Evolutionary conservation across 2,888 invertebrate species (phyloP).

Genomic region (Neria commutata): DNA sequence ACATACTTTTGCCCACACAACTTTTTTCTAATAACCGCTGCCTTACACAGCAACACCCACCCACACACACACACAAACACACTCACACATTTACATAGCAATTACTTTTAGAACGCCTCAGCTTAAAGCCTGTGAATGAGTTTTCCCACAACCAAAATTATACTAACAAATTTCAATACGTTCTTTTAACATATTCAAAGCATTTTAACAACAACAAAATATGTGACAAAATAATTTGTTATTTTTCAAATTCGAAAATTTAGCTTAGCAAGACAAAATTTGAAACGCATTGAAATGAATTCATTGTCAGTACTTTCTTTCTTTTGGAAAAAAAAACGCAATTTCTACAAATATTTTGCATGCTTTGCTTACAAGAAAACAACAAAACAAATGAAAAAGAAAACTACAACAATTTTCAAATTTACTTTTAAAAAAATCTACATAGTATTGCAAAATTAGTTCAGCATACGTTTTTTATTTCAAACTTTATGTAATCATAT

Average conservation of each 20-base stretch:
- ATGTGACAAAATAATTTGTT: too few relatives aligned
- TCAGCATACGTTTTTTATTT: conserved; percentile 1
- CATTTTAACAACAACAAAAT: conserved; percentile 8
- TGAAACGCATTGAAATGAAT: not conserved
- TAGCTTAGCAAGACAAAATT: not conserved
- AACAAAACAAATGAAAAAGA: conserved; percentile 18
- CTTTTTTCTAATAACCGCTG: too few relatives aligned
- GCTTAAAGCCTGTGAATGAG: conserved; percentile 24
- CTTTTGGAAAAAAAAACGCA: conserved; percentile 8
- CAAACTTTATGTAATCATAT: too few relatives aligned
- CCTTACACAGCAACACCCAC: too few relatives aligned
- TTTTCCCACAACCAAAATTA: conserved; percentile 6
- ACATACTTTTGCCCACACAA: too few relatives aligned
- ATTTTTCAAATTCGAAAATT: too few relatives aligned
- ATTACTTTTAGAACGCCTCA: conserved; percentile 6
- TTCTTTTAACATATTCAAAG: conserved; percentile 11
- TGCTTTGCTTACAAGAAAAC: conserved; percentile 33
- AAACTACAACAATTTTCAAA: not conserved
- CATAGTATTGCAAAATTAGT: not conserved
- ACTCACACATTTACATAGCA: not conserved
- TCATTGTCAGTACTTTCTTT: conserved; percentile 3
- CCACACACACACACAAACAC: conserved; percentile 1
- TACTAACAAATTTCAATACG: conserved; percentile 1
- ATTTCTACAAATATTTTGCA: conserved; percentile 24
- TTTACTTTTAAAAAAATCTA: conserved; percentile 4